Evolutionary conservation across 64 coral and sea anemone species (phyloP), one percentile per base, ranked within the genome.

Genomic region (Astreopora myriophthalma): DNA sequence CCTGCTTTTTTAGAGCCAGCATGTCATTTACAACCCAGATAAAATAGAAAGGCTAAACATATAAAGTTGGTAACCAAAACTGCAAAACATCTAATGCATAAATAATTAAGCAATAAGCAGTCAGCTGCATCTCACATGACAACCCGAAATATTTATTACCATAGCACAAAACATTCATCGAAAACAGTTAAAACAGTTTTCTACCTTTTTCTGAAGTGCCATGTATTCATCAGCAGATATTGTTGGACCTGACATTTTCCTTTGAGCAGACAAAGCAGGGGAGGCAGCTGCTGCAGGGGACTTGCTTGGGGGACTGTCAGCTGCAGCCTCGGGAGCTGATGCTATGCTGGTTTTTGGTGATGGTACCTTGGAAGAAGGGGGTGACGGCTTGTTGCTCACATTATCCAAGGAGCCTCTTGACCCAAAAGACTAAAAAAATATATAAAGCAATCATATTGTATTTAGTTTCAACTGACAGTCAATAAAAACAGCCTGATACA

Each of bases 341-440:
- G 58, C 20, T 42, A 71, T 3, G 16, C 79, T 90, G 5, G 80
- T 67, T 78, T 93, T 93, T 35, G 95, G 91, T 52, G 89, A 86
- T 51, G 75, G 69, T 12, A 82, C 33, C 79, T 80, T 93, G 4
- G 80, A 85, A 20, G 84, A 58, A 48, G 95, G 87, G 12, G 95
- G 81, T 5, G 87, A 93, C 0, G 86, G 32, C 55, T 80, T 96
- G 52, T 34, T 80, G 13, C 89, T 86, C 33, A 27, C 39, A 38
- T 74, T 94, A 26, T 96, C 95, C 34, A 96, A 75, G 19, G 95
- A 96, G 34, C 95, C 91, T 90, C 91, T 93, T 40, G 95, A 96
- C 16, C 95, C 95, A 96, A 94, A 96, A 39, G 90, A 93, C 91
- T 93, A 26, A 80, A 38, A 86, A 26, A 61, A 24, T 1, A 89